Conservation (phyloP, 2,113 vertebrate genomes). For the Panthera tigris region DNA sequence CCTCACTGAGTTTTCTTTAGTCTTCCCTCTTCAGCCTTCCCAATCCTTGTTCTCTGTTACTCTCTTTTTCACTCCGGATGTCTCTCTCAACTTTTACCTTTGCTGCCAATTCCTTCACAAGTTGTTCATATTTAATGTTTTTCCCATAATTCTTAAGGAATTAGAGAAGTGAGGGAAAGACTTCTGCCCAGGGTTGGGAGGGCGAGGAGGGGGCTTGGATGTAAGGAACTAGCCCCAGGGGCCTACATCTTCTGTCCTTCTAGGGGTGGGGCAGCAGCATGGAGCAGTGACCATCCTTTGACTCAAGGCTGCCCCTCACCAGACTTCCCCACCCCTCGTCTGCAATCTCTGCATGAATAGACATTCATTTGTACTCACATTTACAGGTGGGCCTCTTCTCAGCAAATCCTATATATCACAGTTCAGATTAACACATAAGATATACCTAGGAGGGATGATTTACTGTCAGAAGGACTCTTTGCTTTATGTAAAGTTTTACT, state of each 20-base stretch:
- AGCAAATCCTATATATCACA: conserved; percentile 61
- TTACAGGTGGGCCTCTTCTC: conserved; percentile 69
- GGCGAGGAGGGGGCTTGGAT: conserved; percentile 27
- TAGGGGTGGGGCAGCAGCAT: conserved; percentile 60
- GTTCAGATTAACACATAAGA: conserved; percentile 37
- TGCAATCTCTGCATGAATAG: conserved; percentile 66
- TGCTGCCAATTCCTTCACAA: conserved; percentile 37
- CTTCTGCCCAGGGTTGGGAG: conserved; percentile 32
- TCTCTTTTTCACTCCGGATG: not conserved
- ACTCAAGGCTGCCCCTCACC: conserved; percentile 66
- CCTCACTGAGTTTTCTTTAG: conserved; percentile 26
- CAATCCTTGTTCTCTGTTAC: conserved; percentile 36
- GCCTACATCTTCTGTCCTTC: conserved; percentile 59
- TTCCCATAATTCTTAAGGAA: conserved; percentile 47
- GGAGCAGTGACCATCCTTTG: conserved; percentile 66
- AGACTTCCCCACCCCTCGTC: conserved; percentile 67
- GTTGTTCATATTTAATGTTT: conserved; percentile 49
- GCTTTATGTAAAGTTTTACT: conserved; percentile 39
- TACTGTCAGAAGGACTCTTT: conserved; percentile 9
- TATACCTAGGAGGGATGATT: conserved; percentile 26
- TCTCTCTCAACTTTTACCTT: conserved; percentile 28
- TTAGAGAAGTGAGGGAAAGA: conserved; percentile 57
- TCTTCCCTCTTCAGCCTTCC: not conserved
- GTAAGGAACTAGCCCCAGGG: conserved; percentile 60
- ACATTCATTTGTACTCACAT: conserved; percentile 71